phyloP scores from a whole-genome alignment of 2,113 vertebrate species.

The Polypterus senegalus region DNA sequence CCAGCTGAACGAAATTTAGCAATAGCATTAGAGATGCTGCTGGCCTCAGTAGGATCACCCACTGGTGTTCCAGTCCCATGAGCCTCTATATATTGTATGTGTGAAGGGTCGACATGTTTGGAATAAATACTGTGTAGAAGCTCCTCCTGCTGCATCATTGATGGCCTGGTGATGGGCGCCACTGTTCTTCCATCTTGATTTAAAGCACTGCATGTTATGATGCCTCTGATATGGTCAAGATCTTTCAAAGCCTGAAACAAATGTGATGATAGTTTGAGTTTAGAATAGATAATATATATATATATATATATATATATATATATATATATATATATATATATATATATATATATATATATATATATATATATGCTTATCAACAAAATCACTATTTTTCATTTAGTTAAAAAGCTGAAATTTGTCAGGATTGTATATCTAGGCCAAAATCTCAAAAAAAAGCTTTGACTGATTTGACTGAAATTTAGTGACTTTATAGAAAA shows the following conservation, averaged over 20 bases:
- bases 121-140: slow-evolving; percentile 55
- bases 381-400: background rate
- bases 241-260: slow-evolving; percentile 51
- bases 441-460: no score
- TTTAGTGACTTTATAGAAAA: no score
- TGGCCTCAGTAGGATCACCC: slow-evolving; percentile 59
- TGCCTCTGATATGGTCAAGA: slow-evolving; percentile 59
- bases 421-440: no score
- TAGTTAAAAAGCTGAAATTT: no score
- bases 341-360: no score
- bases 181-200: slow-evolving; percentile 57
- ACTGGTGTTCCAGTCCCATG: slow-evolving; percentile 62
- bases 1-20: slow-evolving; percentile 36
- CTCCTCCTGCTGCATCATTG: slow-evolving; percentile 52
- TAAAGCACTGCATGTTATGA: slow-evolving; percentile 53
- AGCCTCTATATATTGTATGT: slow-evolving; percentile 63
- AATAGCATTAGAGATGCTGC: slow-evolving; percentile 47
- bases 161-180: slow-evolving; percentile 57
- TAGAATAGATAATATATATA: background rate
- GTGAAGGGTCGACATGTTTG: slow-evolving; percentile 33
- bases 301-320: background rate
- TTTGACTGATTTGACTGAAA: no score
- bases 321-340: background rate
- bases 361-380: background rate
- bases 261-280: no score